Evolutionary conservation across 2,888 invertebrate species (phyloP), one percentile per base, ranked within the genome.

Genomic region (Aphidoletes aphidimyza): DNA sequence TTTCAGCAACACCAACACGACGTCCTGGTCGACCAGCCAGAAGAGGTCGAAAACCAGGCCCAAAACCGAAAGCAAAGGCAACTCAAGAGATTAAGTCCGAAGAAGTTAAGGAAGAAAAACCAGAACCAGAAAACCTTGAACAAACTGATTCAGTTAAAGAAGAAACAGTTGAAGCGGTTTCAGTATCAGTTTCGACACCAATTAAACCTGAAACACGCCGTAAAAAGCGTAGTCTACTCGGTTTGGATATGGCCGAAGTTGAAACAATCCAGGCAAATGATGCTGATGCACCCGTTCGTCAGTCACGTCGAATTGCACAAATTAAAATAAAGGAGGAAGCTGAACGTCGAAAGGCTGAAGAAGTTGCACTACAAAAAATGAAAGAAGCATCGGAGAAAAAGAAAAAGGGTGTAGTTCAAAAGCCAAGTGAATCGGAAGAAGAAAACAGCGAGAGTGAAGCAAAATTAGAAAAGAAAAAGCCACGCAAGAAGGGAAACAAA

Each of bases 241-340:
- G 83, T 22, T 47, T 84, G 26, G 85, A 78, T 34, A 47, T 83
- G 34, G 83, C 81, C 17, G 84, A 85, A 54, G 34, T 83, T 47
- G 45, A 30, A 17, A 89, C 89, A n/a, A 88, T 89, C 34, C 89
- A 89, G 2, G 87, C 86, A 0, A 89, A 89, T 1, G 89, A 90
- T 84, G 86, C 30, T 19, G 88, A 88, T 0, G 83, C 87, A 0
- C 90, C 90, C 0, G 94, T 96, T 5, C 90, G 97, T 9, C 95
- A 95, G 88, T 96, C 96, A 1, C 91, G 97, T 0, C 91, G 97
- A 85, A 95, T 97, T 87, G 97, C 97, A 0, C 96, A 96, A 89
- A 92, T 96, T 87, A 95, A 96, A 89, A 96, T 97, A 85, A 94
- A 93, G 86, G 96, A 97, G 88, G 96, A 96, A 88, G 95, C 95